Conservation (phyloP, 64 coral and sea anemone species). For the Platygyra sinensis region DNA sequence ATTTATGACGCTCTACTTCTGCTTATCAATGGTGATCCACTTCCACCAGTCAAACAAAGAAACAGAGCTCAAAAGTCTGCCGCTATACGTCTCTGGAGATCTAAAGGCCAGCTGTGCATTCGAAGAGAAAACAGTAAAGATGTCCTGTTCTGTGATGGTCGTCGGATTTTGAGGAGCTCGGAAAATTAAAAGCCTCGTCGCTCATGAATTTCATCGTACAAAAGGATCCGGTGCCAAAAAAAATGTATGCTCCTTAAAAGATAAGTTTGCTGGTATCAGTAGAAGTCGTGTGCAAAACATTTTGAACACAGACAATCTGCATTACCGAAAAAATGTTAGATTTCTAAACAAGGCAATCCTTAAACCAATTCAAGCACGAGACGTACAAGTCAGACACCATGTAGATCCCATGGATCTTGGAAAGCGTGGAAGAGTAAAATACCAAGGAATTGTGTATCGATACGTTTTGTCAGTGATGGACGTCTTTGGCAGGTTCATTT, state of each 20-base stretch:
- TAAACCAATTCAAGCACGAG: not conserved
- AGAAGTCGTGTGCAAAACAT: not conserved
- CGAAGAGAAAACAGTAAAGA: conserved; percentile 12
- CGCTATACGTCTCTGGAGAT: conserved; percentile 21
- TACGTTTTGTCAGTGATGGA: not conserved
- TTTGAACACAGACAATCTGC: conserved; percentile 18
- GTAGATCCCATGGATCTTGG: not conserved
- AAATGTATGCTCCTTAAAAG: conserved; percentile 34
- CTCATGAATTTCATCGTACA: not conserved
- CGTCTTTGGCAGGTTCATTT: not conserved
- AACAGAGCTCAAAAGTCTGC: conserved; percentile 4
- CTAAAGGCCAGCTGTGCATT: not conserved
- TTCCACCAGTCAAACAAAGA: conserved; percentile 36
- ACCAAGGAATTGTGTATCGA: not conserved
- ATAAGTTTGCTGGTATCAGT: conserved; percentile 19
- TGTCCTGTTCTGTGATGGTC: not conserved
- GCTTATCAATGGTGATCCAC: not conserved
- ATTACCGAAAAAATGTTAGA: not conserved
- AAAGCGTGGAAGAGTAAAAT: not conserved
- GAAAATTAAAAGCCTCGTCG: too few relatives aligned
- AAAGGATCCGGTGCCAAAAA: conserved; percentile 34
- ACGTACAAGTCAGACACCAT: not conserved
- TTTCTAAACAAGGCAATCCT: conserved; percentile 8
- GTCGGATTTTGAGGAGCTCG: not conserved
- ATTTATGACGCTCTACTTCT: conserved; percentile 7